Evolutionary conservation across 1,140 invertebrate genomes (phyloP).

Genomic region (Venturia canescens): DNA sequence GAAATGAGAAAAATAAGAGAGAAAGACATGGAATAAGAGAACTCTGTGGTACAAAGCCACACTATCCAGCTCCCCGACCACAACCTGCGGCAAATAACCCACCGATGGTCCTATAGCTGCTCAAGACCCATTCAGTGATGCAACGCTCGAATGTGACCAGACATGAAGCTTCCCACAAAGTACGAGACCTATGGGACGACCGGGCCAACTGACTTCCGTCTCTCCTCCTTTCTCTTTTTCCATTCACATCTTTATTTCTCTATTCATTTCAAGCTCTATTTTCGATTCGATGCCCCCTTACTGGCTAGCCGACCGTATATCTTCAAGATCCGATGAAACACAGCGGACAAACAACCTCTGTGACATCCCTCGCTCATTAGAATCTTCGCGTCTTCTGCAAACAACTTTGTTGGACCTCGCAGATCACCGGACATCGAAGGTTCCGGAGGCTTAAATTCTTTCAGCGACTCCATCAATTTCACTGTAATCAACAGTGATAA

Average conservation of each 20-base stretch:
- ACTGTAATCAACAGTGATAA: too few relatives aligned
- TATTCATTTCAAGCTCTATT: background rate
- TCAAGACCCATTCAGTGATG: constrained; percentile 21
- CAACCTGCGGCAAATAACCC: constrained; percentile 1
- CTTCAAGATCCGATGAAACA: background rate
- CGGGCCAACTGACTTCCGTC: background rate
- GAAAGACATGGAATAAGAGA: constrained; percentile 5
- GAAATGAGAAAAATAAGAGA: background rate
- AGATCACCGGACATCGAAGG: background rate
- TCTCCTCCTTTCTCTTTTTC: background rate
- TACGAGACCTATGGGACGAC: background rate
- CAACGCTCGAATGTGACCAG: constrained; percentile 31
- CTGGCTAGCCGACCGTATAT: background rate
- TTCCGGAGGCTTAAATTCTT: background rate
- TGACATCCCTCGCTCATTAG: background rate
- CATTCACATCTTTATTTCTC: background rate
- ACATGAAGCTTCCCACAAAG: background rate
- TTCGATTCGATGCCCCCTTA: background rate
- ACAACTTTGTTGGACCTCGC: background rate
- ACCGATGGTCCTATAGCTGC: background rate
- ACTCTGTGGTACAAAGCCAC: constrained; percentile 21
- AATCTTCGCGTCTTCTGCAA: background rate
- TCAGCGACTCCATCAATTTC: too few relatives aligned
- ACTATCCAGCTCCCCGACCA: constrained; percentile 12
- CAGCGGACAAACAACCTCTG: background rate